Base-by-base conservation (phyloP, 2,888 invertebrate species). In the Magallana nippona region DNA sequence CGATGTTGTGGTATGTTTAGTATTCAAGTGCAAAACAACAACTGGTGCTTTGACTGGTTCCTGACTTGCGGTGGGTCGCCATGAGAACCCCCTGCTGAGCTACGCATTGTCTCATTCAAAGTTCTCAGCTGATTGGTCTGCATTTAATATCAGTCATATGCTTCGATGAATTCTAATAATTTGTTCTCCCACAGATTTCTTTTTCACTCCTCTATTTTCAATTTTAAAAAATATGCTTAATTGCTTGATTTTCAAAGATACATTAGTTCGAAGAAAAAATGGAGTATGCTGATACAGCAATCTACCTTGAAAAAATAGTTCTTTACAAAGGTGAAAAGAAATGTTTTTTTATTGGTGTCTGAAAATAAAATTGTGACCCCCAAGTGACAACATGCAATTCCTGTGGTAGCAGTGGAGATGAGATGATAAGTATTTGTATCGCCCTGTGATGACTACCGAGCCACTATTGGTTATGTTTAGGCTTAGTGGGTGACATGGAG, bases 41-140 rank as follows among this genome's bases (percentile, higher is more conserved):
- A 22, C 63, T 63, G 63, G 63, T 63, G 22, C n/a, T 60, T 60
- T 60, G n/a, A n/a, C 60, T 60, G 60, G 60, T 60, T 60, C 60
- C 63, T 15, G 13, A 27, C 15, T 63, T 27, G 27, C 22, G 63
- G 63, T 63, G 63, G 63, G 63, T 63, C 63, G 15, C 13, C 8
- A 22, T 63, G 19, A 27, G 27, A 63, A 63, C 63, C 63, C 63
- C 63, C 63, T 63, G 22, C 63, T 63, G 63, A 27, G 63, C 27
- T 63, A 10, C 63, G 10, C 27, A 27, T 22, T 63, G 63, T 22
- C 22, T 63, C 27, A 32, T 63, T 63, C 63, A 11, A 10, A 27
- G 63, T 13, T 63, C 15, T 22, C 63, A 63, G 44, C 63, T 63
- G 63, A 63, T 63, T 63, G 63, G 27, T 27, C 63, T 63, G 63